Base-by-base conservation (phyloP, 1,140 invertebrate genomes). In the Drosophila gunungcola region DNA sequence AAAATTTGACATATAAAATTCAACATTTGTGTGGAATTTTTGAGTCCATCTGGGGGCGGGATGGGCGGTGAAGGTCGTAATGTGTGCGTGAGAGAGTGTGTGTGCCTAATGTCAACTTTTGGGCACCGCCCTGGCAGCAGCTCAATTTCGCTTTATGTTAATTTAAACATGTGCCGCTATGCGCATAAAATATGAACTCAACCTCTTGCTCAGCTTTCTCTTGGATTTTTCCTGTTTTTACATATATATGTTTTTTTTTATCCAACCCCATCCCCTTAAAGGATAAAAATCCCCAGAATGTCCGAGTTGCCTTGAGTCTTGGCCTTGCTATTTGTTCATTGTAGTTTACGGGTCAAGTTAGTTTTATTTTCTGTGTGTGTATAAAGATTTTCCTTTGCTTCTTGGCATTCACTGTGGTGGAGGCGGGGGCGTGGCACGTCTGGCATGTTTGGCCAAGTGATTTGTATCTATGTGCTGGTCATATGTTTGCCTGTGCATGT, bases 71-170 rank as follows among this genome's bases (percentile, higher is more conserved):
- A 67, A 64, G 45, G 58, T 64, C 58, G 52, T 25, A 16, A 45
- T 48, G 21, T 38, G 9, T 42, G 53, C 52, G 58, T 62, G 46
- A 62, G 49, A 56, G 51, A 74, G 69, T 78, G 74, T 69, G 61
- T 55, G 64, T 56, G 64, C 78, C 81, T 85, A 86, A 86, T 86
- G 82, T 86, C 82, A 86, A 86, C 82, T 77, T 81, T 62, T 56
- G 63, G 77, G 75, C 52, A 72, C 64, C 78, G 78, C 67, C 60
- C 70, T 49, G 61, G 82, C 68, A 81, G 83, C 75, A 78, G 83
- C 84, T 89, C 84, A 89, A 89, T 89, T 89, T 89, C 80, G 80
- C 77, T 89, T 89, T 89, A 89, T 89, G 84, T 89, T 89, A 89
- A 89, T 89, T 89, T 89, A 89, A 89, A 89, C 84, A 89, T 89